phyloP scores from a whole-genome alignment of 2,113 vertebrate genomes.

The Sakesphorus luctuosus region DNA sequence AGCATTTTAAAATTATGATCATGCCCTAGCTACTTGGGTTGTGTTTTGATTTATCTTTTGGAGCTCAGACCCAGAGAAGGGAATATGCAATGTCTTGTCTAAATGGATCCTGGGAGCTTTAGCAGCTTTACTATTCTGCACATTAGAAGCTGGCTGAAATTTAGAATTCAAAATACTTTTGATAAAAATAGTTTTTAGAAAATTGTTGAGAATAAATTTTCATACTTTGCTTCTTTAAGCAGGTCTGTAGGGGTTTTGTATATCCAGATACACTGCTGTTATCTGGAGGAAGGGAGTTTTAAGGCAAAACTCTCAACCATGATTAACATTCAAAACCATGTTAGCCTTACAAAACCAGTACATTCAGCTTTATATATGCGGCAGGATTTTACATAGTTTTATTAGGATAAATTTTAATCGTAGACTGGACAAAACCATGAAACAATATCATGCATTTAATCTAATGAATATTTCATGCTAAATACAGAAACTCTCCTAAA shows the following conservation, averaged over 20 bases:
- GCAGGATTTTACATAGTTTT: neutral
- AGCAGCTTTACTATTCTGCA: neutral
- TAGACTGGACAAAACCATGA: neutral
- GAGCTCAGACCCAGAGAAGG: neutral
- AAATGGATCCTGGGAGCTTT: neutral
- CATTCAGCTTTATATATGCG: neutral
- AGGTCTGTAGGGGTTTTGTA: neutral
- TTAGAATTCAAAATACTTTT: neutral
- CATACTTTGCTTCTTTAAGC: neutral
- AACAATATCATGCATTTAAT: neutral
- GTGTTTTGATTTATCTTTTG: neutral
- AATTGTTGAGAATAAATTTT: neutral
- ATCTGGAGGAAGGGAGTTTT: accelerated
- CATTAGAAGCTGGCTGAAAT: neutral
- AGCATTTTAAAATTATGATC: neutral
- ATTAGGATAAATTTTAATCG: neutral
- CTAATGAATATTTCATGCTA: neutral
- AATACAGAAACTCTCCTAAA: neutral
- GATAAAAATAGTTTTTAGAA: neutral
- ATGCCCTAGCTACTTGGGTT: neutral
- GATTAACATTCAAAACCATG: neutral
- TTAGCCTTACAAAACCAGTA: neutral
- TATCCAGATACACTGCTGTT: neutral
- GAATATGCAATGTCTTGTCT: neutral
- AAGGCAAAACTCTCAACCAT: neutral